phyloP scores from a whole-genome alignment of 1,140 invertebrate species.

The Ganaspis sp. region DNA sequence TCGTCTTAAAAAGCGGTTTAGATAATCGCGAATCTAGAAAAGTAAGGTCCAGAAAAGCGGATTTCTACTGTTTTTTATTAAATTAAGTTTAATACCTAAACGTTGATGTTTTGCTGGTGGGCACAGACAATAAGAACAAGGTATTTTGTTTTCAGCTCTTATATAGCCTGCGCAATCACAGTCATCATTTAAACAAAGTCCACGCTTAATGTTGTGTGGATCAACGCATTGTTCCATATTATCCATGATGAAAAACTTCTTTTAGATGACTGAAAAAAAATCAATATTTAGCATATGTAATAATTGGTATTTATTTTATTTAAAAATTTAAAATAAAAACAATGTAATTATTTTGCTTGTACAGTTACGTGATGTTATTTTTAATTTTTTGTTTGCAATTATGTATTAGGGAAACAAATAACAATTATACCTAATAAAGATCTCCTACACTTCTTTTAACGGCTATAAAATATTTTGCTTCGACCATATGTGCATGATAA shows the following conservation, averaged over 20 bases:
- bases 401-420: no score
- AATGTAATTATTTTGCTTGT: no score
- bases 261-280: not conserved
- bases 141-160: not conserved
- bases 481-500: not conserved
- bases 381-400: no score
- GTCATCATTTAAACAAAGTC: not conserved
- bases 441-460: not conserved
- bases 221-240: not conserved
- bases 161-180: not conserved
- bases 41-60: no score
- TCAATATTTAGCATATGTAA: no score
- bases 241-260: not conserved
- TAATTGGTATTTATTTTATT: no score
- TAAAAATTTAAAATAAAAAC: no score
- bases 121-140: not conserved
- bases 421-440: not conserved
- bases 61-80: no score
- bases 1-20: no score
- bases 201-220: not conserved
- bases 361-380: no score
- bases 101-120: not conserved
- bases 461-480: not conserved
- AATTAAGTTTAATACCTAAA: no score
- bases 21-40: no score